A percentile compares a stretch with the other conserved stretches of the same genome.
Conservation (phyloP, 2,888 invertebrate species). For the Drosophila affinis region DNA sequence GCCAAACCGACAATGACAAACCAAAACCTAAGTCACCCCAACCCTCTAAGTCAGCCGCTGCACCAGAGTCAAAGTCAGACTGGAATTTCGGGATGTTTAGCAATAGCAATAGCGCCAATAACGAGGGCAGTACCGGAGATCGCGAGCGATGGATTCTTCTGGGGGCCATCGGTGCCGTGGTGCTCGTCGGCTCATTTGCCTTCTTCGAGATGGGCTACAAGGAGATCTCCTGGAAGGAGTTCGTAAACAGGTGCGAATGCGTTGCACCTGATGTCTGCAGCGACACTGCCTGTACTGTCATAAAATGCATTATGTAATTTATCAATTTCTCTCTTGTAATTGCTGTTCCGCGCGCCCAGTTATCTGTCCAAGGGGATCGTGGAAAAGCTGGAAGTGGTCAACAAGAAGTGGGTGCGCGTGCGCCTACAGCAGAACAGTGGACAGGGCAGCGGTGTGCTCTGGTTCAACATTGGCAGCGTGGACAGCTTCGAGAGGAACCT, state of each 20-base stretch:
- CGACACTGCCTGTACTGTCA: too few relatives aligned
- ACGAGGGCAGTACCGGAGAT: constrained; percentile 87
- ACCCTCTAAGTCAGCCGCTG: constrained; percentile 79
- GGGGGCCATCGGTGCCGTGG: constrained; percentile 89
- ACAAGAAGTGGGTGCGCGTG: constrained; percentile 99
- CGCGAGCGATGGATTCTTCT: constrained; percentile 91
- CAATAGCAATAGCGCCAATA: constrained; percentile 82
- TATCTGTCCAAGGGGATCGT: constrained; percentile 93
- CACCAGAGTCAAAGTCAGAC: constrained; percentile 81
- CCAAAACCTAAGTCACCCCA: constrained; percentile 62
- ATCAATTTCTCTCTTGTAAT: constrained; percentile 1
- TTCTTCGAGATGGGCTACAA: constrained; percentile 92
- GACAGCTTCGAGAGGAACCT: constrained; percentile 99
- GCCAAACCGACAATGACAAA: constrained; percentile 35
- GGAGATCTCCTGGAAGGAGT: constrained; percentile 99
- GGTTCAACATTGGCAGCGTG: constrained; percentile 99
- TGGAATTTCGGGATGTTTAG: constrained; percentile 88
- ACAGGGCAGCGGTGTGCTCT: constrained; percentile 89
- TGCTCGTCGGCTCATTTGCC: constrained; percentile 88
- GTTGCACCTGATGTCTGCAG: too few relatives aligned
- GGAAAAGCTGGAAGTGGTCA: constrained; percentile 97
- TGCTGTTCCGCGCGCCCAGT: constrained; percentile 82
- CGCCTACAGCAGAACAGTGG: constrained; percentile 90
- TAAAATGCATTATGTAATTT: not conserved
- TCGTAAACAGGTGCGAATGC: constrained; percentile 89